A percentile compares a stretch with the other conserved stretches of the same genome.
Evolutionary conservation across 2,888 invertebrate genomes (phyloP).

Genomic region (Serrognathus titanus): DNA sequence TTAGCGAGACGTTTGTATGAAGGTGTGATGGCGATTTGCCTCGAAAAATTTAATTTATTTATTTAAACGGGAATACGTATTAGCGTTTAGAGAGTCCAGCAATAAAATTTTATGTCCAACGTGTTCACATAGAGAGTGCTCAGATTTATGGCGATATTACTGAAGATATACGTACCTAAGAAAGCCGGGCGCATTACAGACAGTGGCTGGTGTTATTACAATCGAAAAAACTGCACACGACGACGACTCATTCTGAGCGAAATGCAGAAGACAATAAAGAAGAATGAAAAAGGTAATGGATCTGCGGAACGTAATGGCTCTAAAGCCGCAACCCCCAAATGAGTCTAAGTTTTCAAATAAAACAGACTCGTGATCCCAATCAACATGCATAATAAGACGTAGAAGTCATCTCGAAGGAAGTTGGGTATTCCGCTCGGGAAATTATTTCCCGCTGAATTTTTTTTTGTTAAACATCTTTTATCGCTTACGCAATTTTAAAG

Average conservation of each 20-base stretch:
- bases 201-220: slow-evolving; percentile 2
- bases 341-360: slow-evolving; percentile 36
- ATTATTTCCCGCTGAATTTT: slow-evolving; percentile 8
- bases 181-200: background rate
- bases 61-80: too few species aligned
- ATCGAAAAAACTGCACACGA: slow-evolving; percentile 8
- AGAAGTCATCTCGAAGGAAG: slow-evolving; percentile 14
- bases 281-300: slow-evolving; percentile 33
- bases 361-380: slow-evolving; percentile 34
- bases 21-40: too few species aligned
- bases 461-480: slow-evolving; percentile 15
- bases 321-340: slow-evolving; percentile 32
- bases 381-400: slow-evolving; percentile 29
- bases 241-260: slow-evolving; percentile 4
- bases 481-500: slow-evolving; percentile 6
- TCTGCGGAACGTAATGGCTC: slow-evolving; percentile 31
- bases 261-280: slow-evolving; percentile 31
- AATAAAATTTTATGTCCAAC: background rate
- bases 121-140: background rate
- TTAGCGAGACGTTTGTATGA: too few species aligned
- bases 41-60: too few species aligned
- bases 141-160: background rate
- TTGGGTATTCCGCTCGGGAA: slow-evolving; percentile 10
- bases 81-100: too few species aligned
- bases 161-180: background rate